These are phyloP conservation scores for Drosophila carrolli DNA, from an alignment of 1,140 invertebrate species.

Conservation along the genomic window DNA sequence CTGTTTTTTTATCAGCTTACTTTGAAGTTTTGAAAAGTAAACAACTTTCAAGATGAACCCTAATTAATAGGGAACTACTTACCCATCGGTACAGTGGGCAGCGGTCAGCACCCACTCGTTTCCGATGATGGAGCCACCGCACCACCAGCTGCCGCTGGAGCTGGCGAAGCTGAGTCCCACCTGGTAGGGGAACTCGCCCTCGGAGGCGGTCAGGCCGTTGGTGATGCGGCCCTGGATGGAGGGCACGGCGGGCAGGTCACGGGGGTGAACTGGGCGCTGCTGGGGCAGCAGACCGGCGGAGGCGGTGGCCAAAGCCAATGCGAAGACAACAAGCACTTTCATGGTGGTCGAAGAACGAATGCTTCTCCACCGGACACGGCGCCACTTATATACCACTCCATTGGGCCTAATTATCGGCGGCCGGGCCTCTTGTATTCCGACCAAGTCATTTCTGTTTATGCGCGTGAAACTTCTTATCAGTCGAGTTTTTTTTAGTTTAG, in stretches of 20 bases:
- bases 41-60: too few relatives aligned
- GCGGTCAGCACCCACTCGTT: conserved; percentile 86
- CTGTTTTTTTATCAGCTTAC: too few relatives aligned
- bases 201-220: conserved; percentile 61
- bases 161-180: conserved; percentile 83
- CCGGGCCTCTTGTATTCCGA: conserved; percentile 13
- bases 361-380: conserved; percentile 8
- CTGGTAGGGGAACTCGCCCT: conserved; percentile 86
- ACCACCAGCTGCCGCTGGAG: conserved; percentile 84
- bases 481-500: background rate
- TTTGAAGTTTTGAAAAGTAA: too few relatives aligned
- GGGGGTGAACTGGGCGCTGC: conserved; percentile 50
- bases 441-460: conserved; percentile 36
- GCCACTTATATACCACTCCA: conserved; percentile 35
- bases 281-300: conserved; percentile 63
- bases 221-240: conserved; percentile 76
- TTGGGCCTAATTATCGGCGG: conserved; percentile 18
- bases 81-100: conserved; percentile 86
- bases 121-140: conserved; percentile 87
- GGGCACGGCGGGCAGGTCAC: conserved; percentile 39
- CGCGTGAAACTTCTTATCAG: conserved; percentile 18
- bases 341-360: conserved; percentile 69
- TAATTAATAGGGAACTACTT: background rate
- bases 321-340: conserved; percentile 75
- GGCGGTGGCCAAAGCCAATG: conserved; percentile 65